Evolutionary conservation across 2,113 vertebrate species (phyloP).

Genomic region (Numida meleagris): DNA sequence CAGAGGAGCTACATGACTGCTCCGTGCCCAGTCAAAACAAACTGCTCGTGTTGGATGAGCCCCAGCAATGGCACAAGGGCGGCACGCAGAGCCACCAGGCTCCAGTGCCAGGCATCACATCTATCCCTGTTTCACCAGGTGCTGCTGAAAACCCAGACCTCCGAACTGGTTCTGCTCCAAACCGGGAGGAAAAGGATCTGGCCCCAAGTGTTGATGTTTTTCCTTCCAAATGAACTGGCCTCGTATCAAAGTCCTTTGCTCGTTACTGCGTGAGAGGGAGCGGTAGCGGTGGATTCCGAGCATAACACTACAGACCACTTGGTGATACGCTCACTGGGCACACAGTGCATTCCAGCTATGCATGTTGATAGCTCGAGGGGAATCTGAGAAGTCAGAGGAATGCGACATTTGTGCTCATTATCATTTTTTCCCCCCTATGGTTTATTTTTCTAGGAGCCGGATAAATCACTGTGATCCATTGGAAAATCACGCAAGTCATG

Average conservation of each 20-base stretch:
- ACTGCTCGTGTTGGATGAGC: accelerated
- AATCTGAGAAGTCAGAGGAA: background rate
- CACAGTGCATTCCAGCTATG: accelerated
- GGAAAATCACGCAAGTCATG: background rate
- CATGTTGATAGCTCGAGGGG: background rate
- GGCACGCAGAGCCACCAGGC: background rate
- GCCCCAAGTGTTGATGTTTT: background rate
- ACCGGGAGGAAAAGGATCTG: background rate
- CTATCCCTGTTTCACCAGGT: background rate
- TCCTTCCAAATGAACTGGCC: background rate
- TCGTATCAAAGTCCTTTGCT: background rate
- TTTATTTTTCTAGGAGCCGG: background rate
- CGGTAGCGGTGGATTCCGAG: background rate
- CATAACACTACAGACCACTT: background rate
- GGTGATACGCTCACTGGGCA: accelerated
- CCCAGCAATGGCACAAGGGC: background rate
- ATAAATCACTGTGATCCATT: background rate
- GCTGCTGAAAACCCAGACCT: background rate
- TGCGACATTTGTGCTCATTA: background rate
- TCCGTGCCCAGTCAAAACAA: background rate
- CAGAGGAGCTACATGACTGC: background rate
- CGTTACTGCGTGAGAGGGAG: background rate
- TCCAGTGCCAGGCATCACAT: background rate
- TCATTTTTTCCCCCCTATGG: background rate
- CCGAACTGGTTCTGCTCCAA: background rate